Evolutionary conservation across 1,140 invertebrate species (phyloP), one percentile per base, ranked within the genome.

Genomic region (Zaprionus nigranus): DNA sequence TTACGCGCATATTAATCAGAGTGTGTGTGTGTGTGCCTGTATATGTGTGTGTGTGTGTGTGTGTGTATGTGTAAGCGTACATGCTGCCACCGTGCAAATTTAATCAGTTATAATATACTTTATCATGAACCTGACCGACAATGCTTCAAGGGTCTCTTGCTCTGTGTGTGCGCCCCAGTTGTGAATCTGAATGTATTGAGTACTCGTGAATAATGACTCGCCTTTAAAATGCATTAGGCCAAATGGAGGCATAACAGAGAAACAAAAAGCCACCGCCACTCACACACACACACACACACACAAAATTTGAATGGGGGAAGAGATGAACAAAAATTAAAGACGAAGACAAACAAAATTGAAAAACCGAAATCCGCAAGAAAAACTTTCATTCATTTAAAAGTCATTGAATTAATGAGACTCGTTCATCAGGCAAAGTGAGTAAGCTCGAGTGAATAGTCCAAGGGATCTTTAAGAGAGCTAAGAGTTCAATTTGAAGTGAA

Each of bases 31-130:
- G 28, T 7, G 53, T 13, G 5, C 1, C 20, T 24, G 24, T 60
- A 13, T 43, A 2, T 40, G 7, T 11, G 34, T 26, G 36, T 60
- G 36, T 9, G 46, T 12, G n/a, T 20, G 46, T 49, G 51, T 43
- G 34, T 30, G 36, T 12, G 24, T 30, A 26, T 38, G 38, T 43
- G 24, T 61, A 38, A 46, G n/a, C 17, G 56, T 58, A 30, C n/a
- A 22, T 11, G 56, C 58, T 51, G 58, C 49, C 56, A 62, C 49
- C 64, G 59, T 81, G 53, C 66, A 71, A 86, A 87, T 78, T 86
- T 82, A 86, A 86, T 86, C 83, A 78, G 54, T 72, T 77, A 72
- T 79, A 87, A 80, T 82, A 78, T 73, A 82, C 71, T 78, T 78
- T 54, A 81, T 81, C 64, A 78, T 46, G 51, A 71, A 58, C 66